Percentiles rank a stretch among this genome's conserved stretches.
phyloP scores from a whole-genome alignment of 2,797 vertebrate genomes.

The Gymnoscopelus braueri region DNA sequence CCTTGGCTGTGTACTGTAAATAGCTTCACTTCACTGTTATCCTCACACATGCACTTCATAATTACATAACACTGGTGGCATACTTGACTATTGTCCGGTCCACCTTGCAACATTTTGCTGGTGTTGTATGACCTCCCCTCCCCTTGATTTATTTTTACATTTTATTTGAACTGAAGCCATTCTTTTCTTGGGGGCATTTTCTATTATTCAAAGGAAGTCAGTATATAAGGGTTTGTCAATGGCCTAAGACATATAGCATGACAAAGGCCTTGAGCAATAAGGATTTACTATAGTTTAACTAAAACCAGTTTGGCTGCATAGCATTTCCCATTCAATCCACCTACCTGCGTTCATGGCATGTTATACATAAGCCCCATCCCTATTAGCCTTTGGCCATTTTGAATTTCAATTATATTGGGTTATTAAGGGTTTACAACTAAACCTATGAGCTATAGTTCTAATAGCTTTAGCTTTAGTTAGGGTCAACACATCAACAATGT shows the following conservation, averaged over 20 bases:
- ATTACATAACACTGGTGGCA: too few species aligned
- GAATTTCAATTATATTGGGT: neutral
- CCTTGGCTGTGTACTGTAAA: too few species aligned
- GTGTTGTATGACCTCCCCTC: too few species aligned
- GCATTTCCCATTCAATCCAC: neutral
- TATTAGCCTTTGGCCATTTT: neutral
- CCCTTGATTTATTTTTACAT: too few species aligned
- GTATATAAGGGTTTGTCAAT: neutral
- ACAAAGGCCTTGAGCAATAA: neutral
- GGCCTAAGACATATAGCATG: neutral
- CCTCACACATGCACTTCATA: too few species aligned
- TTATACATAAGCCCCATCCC: neutral
- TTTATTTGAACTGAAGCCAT: neutral
- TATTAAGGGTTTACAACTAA: neutral
- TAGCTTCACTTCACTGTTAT: too few species aligned
- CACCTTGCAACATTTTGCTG: too few species aligned
- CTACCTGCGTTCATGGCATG: neutral
- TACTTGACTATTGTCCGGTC: too few species aligned
- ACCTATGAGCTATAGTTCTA: too few species aligned
- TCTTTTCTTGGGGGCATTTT: neutral
- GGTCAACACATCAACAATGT: neutral
- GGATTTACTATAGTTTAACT: neutral
- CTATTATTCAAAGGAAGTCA: neutral
- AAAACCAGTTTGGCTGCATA: slow-evolving; percentile 1
- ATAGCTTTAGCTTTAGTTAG: neutral